phyloP scores from a whole-genome alignment of 1,140 invertebrate species.

The Chironomus striatipennis region DNA sequence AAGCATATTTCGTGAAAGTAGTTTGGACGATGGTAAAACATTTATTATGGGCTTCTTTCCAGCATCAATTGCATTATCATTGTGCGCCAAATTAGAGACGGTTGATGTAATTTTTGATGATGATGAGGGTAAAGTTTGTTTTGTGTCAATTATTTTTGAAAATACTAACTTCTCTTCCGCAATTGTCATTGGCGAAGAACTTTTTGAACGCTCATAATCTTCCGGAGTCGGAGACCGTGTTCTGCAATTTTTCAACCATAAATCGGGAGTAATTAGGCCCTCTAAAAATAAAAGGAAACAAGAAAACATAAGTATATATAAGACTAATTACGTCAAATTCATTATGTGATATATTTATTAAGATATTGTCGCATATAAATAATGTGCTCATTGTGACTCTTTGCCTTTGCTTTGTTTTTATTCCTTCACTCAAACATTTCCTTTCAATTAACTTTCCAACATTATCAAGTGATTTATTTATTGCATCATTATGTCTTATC shows the following conservation, averaged over 20 bases:
- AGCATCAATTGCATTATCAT: conserved; percentile 31
- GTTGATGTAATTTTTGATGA: conserved; percentile 36
- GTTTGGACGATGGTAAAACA: conserved; percentile 48
- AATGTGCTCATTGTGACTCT: no score
- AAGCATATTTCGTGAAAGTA: conserved; percentile 43
- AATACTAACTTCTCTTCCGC: conserved; percentile 31
- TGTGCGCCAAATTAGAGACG: conserved; percentile 30
- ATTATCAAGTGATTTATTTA: no score
- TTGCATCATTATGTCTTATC: no score
- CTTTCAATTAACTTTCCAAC: no score
- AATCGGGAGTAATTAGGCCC: conserved; percentile 73
- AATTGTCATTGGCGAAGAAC: conserved; percentile 30
- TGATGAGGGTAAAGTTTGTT: conserved; percentile 30
- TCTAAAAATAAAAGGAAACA: conserved; percentile 26
- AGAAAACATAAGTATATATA: background rate
- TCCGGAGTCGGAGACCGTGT: conserved; percentile 52
- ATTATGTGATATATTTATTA: no score
- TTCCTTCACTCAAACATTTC: no score
- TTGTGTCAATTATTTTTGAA: conserved; percentile 27
- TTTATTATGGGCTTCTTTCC: conserved; percentile 47
- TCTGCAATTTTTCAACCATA: conserved; percentile 71
- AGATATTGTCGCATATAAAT: no score
- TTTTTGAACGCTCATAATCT: background rate
- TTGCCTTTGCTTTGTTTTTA: conserved; percentile 29
- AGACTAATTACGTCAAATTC: background rate